Evolutionary conservation across 2,888 invertebrate species (phyloP), one percentile per base, ranked within the genome.

Genomic region (Cremastinae sp.): DNA sequence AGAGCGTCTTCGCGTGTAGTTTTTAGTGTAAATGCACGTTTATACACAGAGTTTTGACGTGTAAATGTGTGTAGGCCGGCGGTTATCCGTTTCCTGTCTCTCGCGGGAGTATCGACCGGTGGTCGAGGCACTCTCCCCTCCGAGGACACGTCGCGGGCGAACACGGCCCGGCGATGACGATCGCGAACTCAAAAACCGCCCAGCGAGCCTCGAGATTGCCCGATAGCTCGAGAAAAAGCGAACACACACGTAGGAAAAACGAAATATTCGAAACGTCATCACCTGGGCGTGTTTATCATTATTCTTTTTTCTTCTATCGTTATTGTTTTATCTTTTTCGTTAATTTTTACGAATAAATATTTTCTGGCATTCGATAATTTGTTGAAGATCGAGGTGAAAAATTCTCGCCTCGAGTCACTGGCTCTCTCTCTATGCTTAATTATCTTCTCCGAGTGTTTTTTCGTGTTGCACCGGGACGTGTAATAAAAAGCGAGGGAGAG

Each of bases 31-130:
- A 16, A 22, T 20, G 18, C 18, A 49, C 18, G 10, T 22, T 51
- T 14, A n/a, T 45, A 47, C 53, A 43, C 47, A n/a, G 20, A 36
- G 10, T 53, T 7, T 34, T 38, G 62, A 45, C 34, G 12, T 28
- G 18, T 64, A 14, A 38, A 64, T 41, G 43, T 43, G 53, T 53
- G 65, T 65, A 51, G 64, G 64, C 51, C 38, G 64, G 28, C 28
- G 28, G 28, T 51, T 78, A 72, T 61, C 73, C 70, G 64, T 74
- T 76, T 76, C 70, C 73, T 53, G 69, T 54, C 66, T 47, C 41
- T 45, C 54, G 66, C 22, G 43, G 66, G 41, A 70, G 53, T 59
- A 66, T 68, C 72, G 68, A 76, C 58, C 70, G 65, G 69, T 53
- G 51, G 58, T 68, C 71, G 75, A 53, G 34, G 41, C 36, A 34